Evolutionary conservation across 2,888 invertebrate species (phyloP).

Genomic region (Ophioninae sp.): DNA sequence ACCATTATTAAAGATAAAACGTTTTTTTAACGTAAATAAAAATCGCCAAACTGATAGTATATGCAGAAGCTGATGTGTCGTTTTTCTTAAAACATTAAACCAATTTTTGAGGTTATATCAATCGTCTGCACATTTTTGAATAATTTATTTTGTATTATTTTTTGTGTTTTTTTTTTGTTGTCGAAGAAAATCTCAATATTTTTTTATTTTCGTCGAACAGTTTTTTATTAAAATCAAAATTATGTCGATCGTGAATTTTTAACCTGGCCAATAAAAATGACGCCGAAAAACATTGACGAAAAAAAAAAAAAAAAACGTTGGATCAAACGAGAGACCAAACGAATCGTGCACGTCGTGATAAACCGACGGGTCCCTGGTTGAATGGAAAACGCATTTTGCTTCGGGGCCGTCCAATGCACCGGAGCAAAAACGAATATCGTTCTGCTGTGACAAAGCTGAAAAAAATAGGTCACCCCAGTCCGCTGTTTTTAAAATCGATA

Average conservation of each 20-base stretch:
- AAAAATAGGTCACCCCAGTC: neutral
- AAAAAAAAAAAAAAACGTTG: neutral
- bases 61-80: too few relatives aligned
- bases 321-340: neutral
- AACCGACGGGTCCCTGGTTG: neutral
- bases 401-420: neutral
- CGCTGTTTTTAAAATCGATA: neutral
- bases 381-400: conserved; percentile 11
- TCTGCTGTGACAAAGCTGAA: neutral
- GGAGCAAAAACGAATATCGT: neutral
- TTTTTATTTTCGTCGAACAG: neutral
- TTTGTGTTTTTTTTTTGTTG: neutral
- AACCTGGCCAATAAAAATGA: neutral
- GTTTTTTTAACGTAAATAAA: too few relatives aligned
- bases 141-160: neutral
- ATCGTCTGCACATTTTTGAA: too few relatives aligned
- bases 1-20: too few relatives aligned
- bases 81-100: too few relatives aligned
- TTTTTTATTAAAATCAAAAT: neutral
- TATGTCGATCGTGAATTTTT: too few relatives aligned
- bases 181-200: neutral
- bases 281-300: neutral
- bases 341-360: neutral
- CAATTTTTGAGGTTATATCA: too few relatives aligned
- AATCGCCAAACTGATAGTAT: too few relatives aligned